Conservation (phyloP, 2,888 invertebrate genomes). For the Limnephilus auricula region DNA sequence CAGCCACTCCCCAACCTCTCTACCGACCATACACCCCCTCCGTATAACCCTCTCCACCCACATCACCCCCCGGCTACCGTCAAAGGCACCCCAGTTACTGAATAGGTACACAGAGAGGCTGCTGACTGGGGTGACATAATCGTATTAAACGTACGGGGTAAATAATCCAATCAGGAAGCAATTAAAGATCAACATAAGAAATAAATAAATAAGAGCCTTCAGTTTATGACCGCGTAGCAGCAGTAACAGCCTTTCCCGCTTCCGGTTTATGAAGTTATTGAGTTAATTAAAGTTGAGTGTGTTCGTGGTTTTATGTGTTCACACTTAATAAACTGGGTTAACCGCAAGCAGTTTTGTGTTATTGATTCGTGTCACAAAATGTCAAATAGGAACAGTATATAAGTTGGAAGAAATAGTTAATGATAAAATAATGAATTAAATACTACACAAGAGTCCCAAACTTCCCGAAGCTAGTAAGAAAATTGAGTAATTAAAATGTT, state of each 20-base stretch:
- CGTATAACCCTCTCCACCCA: neutral
- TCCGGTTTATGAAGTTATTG: neutral
- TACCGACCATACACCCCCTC: neutral
- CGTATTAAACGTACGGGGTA: neutral
- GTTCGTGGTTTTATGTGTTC: neutral
- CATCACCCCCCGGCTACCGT: neutral
- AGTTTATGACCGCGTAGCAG: neutral
- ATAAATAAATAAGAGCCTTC: neutral
- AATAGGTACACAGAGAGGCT: neutral
- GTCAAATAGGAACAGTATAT: too few species aligned
- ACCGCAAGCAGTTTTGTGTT: neutral
- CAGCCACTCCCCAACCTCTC: neutral
- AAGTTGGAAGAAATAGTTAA: neutral
- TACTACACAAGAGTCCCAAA: too few species aligned
- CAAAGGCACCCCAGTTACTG: constrained; percentile 22
- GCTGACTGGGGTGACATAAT: neutral
- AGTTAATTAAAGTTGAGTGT: neutral
- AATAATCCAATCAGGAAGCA: neutral
- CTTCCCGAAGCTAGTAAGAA: too few species aligned
- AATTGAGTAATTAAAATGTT: too few species aligned
- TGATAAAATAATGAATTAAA: neutral
- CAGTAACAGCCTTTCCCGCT: neutral
- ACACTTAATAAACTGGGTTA: neutral
- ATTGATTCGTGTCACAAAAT: neutral
- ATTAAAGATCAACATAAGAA: neutral